phyloP scores from a whole-genome alignment of 1,140 invertebrate genomes.

The Calliopsis andreniformis region DNA sequence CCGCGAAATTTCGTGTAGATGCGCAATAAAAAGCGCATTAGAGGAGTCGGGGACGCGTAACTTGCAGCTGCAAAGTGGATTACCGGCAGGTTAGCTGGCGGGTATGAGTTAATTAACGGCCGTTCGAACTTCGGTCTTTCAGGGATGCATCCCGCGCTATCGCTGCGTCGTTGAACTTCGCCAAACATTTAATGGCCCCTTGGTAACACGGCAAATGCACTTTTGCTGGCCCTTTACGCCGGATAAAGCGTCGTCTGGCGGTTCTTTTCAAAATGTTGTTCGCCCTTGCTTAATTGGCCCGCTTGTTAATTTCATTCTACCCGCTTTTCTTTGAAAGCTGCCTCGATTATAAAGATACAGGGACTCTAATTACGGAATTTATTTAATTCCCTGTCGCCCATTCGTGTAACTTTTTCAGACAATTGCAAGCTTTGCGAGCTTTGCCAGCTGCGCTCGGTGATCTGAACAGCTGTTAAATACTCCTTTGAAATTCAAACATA shows the following conservation, averaged over 20 bases:
- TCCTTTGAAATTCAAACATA: no score
- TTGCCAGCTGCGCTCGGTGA: no score
- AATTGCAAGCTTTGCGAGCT: no score
- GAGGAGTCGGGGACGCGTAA: slow-evolving; percentile 41
- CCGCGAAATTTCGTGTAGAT: slow-evolving; percentile 50
- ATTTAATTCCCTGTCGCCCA: neutral
- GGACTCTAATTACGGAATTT: no score
- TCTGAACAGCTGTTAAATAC: no score
- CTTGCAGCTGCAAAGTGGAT: slow-evolving; percentile 59
- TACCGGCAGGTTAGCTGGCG: slow-evolving; percentile 44
- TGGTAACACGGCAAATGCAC: slow-evolving; percentile 41
- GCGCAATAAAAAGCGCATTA: slow-evolving; percentile 65
- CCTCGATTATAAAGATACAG: no score
- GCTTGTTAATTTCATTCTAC: slow-evolving; percentile 2
- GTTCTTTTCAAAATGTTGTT: neutral
- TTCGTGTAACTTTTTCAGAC: no score
- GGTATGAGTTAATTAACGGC: slow-evolving; percentile 64
- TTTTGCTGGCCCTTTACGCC: slow-evolving; percentile 36
- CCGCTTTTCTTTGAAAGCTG: neutral
- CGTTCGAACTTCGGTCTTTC: slow-evolving; percentile 63
- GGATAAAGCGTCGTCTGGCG: neutral
- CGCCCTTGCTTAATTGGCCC: neutral
- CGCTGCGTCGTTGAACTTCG: slow-evolving; percentile 35
- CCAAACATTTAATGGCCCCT: slow-evolving; percentile 48
- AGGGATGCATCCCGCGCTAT: slow-evolving; percentile 48